Base-by-base conservation (phyloP, 2,113 vertebrate genomes). In the Corythornis madagascariensis region DNA sequence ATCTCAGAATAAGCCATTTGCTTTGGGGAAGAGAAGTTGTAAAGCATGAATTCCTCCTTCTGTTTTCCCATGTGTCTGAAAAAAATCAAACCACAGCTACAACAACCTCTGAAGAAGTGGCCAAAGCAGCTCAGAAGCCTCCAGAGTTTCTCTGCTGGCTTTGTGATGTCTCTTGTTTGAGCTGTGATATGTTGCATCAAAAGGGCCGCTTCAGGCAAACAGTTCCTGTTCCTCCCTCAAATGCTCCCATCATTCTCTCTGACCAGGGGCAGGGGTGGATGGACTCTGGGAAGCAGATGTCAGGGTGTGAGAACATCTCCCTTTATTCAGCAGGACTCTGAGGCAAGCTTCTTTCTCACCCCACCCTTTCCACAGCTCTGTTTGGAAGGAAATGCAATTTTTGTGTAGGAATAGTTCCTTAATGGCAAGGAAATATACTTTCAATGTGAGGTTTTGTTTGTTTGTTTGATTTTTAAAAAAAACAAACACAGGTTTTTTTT, bases 261-360 rank as follows among this genome's bases (percentile, higher is more conserved):
- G 55, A 53, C 40, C 79, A 16, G 1, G 17, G 50, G 45, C 50
- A 82, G 19, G 69, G 59, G 72, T 8, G 45, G 72, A 66, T 16
- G 79, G 17, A 59, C 79, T 87, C 82, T 85, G 81, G 74, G 87
- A 50, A 91, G 87, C 89, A 94, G 78, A 95, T 85, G 82, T 59
- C 64, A 31, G 67, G 24, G 14, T 85, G 71, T 76, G 71, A 91
- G 82, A 80, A 87, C 83, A 2, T 50, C 87, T 87, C 29, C 29
- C 48, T 93, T 79, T 73, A 91, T 50, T 73, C 87, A 87, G 56
- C 2, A 0, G 2, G 53, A 35, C 64, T 94, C 83, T 91, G 82
- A 89, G 60, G 67, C 42, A 63, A 80, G 38, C 40, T 80, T 73
- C 65, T 88, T 83, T 73, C 91, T 80, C 88, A 95, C 57, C 42